Evolutionary conservation across 2,113 vertebrate genomes (phyloP), one percentile per base, ranked within the genome.

Genomic region (Trichechus manatus): DNA sequence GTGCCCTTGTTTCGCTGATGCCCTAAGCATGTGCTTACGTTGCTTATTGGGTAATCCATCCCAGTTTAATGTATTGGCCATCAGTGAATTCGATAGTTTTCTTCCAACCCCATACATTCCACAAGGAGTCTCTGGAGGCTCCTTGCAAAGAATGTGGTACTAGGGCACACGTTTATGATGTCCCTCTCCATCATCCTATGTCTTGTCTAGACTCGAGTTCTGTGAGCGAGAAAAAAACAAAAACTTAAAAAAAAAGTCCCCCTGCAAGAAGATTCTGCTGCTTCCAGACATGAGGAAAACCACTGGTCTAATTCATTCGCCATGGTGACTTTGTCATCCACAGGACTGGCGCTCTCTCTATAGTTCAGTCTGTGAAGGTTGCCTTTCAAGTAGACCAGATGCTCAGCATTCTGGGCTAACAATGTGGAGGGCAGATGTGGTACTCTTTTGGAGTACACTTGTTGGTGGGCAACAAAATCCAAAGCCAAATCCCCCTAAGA

Each of bases 341-440:
- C 5, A 25, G 85, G 77, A 44, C 64, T 47, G 80, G 75, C 0
- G 1, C 63, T 50, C 83, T 83, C 44, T 70, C 25, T 9, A 25
- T 10, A 8, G 63, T 61, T 80, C 1, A 1, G 72, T 66, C 79
- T 25, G 27, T 14, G n/a, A 56, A 64, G 6, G 27, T 19, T 88
- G 44, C 78, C 75, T 88, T 91, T 91, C 44, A 93, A 87, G 92
- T 47, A 17, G 33, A 27, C 59, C 84, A 72, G 77, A 94, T 87
- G 77, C n/a, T 20, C 17, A 19, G 80, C 3, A 0, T 20, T 56
- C 25, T 3, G 8, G 68, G 42, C n/a, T 61, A 2, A 19, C 80
- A 44, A 91, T 42, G 70, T 97, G 97, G 59, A n/a, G 64, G 92
- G 77, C 92, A 96, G 93, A 97, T 94, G 96, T 88, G 75, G 29